Evolutionary conservation across 2,888 invertebrate genomes (phyloP).

Genomic region (Volucella zonaria): DNA sequence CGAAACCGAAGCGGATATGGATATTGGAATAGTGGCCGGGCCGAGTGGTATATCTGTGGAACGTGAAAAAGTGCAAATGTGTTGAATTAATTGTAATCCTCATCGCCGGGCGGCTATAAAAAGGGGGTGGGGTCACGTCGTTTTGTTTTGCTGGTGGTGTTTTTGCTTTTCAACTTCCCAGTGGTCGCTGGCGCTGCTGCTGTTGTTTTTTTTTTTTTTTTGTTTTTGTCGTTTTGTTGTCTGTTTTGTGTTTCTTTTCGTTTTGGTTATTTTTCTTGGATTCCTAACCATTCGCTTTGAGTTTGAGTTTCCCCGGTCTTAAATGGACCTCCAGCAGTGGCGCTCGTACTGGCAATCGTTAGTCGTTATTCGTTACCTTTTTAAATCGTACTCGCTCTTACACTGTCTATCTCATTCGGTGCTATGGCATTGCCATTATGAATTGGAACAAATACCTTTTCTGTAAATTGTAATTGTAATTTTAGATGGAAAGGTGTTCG

Average conservation of each 20-base stretch:
- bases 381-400: conserved; percentile 40
- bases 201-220: conserved; percentile 26
- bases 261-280: conserved; percentile 19
- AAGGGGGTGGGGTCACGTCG: conserved; percentile 72
- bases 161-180: conserved; percentile 61
- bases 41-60: conserved; percentile 41
- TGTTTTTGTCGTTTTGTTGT: neutral
- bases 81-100: conserved; percentile 70
- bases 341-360: too few species aligned
- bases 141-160: conserved; percentile 62
- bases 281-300: conserved; percentile 45
- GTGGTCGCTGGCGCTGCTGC: conserved; percentile 47
- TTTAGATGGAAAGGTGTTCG: conserved; percentile 56
- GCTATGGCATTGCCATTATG: conserved; percentile 64
- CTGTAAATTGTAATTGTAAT: conserved; percentile 69
- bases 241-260: conserved; percentile 25
- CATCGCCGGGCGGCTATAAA: conserved; percentile 60
- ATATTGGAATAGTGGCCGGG: too few species aligned
- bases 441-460: conserved; percentile 73
- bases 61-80: conserved; percentile 71
- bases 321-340: conserved; percentile 56
- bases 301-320: conserved; percentile 59
- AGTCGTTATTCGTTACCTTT: conserved; percentile 62
- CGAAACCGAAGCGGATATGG: conserved; percentile 12
- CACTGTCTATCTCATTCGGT: conserved; percentile 51